These are phyloP conservation scores for Ibycter americanus DNA, from an alignment of 2,797 vertebrate species.

Conservation along the genomic window DNA sequence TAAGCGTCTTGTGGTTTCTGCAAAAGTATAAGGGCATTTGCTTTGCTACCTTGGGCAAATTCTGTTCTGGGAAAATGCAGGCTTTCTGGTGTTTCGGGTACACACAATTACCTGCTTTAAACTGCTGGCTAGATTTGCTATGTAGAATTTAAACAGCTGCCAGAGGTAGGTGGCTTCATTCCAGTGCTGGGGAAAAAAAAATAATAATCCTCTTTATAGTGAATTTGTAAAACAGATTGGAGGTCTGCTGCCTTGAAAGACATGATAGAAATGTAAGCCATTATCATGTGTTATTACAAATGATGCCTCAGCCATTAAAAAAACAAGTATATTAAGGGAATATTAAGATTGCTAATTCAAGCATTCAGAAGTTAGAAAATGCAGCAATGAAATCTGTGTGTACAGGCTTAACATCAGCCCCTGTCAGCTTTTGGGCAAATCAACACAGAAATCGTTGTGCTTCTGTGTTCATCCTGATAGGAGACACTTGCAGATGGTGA, in stretches of 20 bases:
- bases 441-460: neutral
- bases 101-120: neutral
- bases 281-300: conserved; percentile 46
- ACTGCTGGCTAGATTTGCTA: neutral
- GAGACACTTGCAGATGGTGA: neutral
- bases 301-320: conserved; percentile 31
- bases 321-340: conserved; percentile 29
- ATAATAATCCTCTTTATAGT: conserved; percentile 35
- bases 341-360: conserved; percentile 51
- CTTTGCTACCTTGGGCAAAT: neutral
- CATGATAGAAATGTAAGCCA: conserved; percentile 30
- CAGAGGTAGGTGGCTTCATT: conserved; percentile 39
- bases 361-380: conserved; percentile 42
- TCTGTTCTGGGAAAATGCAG: neutral
- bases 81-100: neutral
- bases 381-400: conserved; percentile 9
- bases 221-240: conserved; percentile 46
- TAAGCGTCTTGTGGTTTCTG: neutral
- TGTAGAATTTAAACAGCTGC: neutral
- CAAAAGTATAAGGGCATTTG: neutral
- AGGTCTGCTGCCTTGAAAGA: conserved; percentile 30
- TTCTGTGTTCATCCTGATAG: neutral
- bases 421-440: neutral
- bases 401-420: neutral
- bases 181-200: conserved; percentile 22